phyloP scores from a whole-genome alignment of 2,888 invertebrate species.

The Noctua janthina region DNA sequence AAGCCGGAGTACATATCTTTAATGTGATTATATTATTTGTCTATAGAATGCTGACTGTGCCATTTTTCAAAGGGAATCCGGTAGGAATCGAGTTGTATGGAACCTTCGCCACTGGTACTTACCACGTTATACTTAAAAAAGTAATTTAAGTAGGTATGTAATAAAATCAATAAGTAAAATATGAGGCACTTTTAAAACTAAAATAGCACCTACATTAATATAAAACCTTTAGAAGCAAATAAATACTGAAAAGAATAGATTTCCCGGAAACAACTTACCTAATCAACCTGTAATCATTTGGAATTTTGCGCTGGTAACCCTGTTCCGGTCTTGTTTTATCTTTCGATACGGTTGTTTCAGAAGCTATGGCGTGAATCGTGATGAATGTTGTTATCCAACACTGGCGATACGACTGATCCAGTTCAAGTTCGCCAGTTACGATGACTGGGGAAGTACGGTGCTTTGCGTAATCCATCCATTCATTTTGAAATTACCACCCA shows the following conservation, averaged over 20 bases:
- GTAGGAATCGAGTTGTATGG: too few species aligned
- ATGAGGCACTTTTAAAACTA: neutral
- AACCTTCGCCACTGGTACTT: too few species aligned
- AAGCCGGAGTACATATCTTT: too few species aligned
- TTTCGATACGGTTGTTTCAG: conserved; percentile 3
- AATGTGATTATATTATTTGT: too few species aligned
- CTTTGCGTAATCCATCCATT: conserved; percentile 35
- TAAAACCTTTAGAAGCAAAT: neutral
- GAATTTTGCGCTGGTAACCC: conserved; percentile 22
- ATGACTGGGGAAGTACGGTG: conserved; percentile 15
- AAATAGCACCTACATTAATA: neutral
- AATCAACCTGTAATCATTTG: neutral
- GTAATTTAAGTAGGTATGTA: too few species aligned
- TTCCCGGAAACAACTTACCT: conserved; percentile 1
- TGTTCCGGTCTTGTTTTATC: neutral
- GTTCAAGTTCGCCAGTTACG: conserved; percentile 42
- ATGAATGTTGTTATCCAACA: conserved; percentile 11
- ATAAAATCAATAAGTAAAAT: neutral
- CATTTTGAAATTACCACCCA: neutral
- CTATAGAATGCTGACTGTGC: too few species aligned
- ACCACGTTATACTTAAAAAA: too few species aligned
- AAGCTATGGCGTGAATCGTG: conserved; percentile 4
- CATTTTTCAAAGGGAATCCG: too few species aligned
- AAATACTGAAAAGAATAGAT: neutral
- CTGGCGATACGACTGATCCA: neutral